Percentiles rank a stretch among this genome's conserved stretches.
These are phyloP conservation scores for Gandaritis pyraliata DNA, from an alignment of 2,888 invertebrate species.

Conservation along the genomic window DNA sequence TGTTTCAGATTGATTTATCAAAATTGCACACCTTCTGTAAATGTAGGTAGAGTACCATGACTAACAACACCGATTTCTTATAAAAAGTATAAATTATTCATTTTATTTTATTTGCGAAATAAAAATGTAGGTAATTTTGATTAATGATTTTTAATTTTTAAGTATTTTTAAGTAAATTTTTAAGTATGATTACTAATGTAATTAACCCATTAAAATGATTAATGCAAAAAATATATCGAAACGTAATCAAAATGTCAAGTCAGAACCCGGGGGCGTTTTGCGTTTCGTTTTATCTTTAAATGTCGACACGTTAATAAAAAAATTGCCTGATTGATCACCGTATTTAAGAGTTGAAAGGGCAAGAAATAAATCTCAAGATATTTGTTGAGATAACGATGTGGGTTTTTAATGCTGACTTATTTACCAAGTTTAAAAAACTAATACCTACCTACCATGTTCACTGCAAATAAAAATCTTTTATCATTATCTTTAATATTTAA, in stretches of 20 bases:
- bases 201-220: constrained; percentile 41
- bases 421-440: no score
- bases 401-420: constrained; percentile 49
- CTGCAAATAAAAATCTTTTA: no score
- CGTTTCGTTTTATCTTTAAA: constrained; percentile 39
- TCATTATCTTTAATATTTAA: no score
- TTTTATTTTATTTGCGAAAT: no score
- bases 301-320: constrained; percentile 52
- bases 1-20: no score
- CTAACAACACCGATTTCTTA: no score
- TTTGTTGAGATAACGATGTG: constrained; percentile 68
- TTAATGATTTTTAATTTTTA: constrained; percentile 10
- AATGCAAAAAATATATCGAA: constrained; percentile 26
- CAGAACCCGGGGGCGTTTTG: constrained; percentile 34
- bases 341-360: constrained; percentile 62
- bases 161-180: constrained; percentile 16
- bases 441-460: no score
- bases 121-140: constrained; percentile 4
- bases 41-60: no score
- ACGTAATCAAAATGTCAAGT: constrained; percentile 36
- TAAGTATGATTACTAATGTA: constrained; percentile 32
- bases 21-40: no score
- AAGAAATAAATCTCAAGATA: constrained; percentile 60
- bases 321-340: constrained; percentile 56
- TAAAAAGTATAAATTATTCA: no score